Evolutionary conservation across 2,888 invertebrate species (phyloP).

Genomic region (Cancer borealis): DNA sequence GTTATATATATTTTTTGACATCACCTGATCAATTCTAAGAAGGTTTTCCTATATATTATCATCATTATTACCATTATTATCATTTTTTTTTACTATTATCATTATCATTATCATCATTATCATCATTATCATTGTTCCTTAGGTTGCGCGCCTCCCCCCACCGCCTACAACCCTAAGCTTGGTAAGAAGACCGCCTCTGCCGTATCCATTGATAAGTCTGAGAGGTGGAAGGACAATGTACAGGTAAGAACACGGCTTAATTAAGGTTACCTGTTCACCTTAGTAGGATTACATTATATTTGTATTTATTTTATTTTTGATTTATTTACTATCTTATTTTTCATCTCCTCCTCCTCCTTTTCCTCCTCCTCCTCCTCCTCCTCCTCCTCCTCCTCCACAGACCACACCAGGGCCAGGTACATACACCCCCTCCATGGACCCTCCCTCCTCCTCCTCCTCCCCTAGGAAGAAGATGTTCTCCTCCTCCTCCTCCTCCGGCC

Average conservation of each 20-base stretch:
- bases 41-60: too few species aligned
- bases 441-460: not conserved
- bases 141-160: constrained; percentile 77
- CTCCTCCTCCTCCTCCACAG: constrained; percentile 43
- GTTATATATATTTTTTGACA: too few species aligned
- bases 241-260: constrained; percentile 53
- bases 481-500: constrained; percentile 59
- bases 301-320: too few species aligned
- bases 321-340: not conserved
- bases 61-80: too few species aligned
- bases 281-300: too few species aligned
- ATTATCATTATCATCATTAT: not conserved
- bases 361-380: not conserved
- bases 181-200: not conserved
- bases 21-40: too few species aligned
- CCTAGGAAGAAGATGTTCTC: constrained; percentile 33
- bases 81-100: not conserved
- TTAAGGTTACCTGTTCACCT: not conserved
- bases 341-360: not conserved
- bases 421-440: constrained; percentile 17
- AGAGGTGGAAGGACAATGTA: constrained; percentile 65
- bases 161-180: constrained; percentile 74
- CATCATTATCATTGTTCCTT: not conserved
- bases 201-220: constrained; percentile 62
- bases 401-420: constrained; percentile 67